These are phyloP conservation scores for Telmatochromis sp. DNA, from an alignment of 2,113 vertebrate species.

Conservation along the genomic window DNA sequence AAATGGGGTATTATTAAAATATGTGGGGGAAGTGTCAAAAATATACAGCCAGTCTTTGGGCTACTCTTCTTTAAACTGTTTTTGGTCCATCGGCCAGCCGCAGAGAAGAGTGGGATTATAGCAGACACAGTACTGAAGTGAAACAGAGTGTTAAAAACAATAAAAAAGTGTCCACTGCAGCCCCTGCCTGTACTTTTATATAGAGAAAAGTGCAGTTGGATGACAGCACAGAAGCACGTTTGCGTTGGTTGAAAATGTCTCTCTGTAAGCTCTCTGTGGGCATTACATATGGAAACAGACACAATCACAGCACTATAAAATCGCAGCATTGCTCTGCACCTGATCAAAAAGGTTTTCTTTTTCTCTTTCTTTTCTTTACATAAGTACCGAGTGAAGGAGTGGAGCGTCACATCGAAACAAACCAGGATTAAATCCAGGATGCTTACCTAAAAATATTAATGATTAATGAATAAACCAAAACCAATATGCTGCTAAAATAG, in stretches of 20 bases:
- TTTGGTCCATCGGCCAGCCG: background rate
- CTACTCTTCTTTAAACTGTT: background rate
- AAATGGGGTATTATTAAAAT: background rate
- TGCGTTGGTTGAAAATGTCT: background rate
- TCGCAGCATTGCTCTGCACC: fast-evolving
- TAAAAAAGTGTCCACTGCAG: background rate
- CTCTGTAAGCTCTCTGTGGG: background rate
- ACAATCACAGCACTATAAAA: background rate
- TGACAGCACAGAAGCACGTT: background rate
- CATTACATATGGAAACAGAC: background rate
- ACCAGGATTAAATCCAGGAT: background rate
- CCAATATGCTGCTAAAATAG: background rate
- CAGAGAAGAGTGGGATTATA: background rate
- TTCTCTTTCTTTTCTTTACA: background rate
- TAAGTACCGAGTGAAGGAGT: background rate
- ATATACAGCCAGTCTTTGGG: background rate
- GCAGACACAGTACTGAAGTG: background rate
- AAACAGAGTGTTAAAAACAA: background rate
- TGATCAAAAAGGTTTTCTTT: background rate
- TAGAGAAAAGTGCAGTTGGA: background rate
- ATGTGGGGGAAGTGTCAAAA: background rate
- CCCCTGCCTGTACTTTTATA: background rate
- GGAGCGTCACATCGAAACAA: background rate
- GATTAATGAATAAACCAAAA: background rate
- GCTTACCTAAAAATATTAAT: background rate